Conservation (phyloP, 2,113 vertebrate species). For the Crotalus helleri region DNA sequence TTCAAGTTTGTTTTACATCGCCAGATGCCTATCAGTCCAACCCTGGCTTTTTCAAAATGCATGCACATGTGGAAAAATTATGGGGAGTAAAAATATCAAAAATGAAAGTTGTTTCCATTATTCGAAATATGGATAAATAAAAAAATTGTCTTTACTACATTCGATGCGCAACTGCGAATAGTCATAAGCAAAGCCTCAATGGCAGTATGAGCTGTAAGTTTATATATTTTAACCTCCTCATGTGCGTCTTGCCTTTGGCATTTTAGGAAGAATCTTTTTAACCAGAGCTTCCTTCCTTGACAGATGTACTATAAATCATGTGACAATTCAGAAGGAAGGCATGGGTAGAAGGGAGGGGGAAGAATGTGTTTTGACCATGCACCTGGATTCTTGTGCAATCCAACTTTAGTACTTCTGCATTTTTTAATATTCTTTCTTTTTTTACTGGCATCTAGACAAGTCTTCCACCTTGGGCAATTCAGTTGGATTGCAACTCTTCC, state of each 20-base stretch:
- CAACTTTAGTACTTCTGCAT: conserved; percentile 9
- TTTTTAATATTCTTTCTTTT: neutral
- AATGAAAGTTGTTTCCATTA: neutral
- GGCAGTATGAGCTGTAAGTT: neutral
- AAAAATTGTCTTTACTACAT: neutral
- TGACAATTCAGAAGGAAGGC: conserved; percentile 31
- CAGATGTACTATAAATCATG: conserved; percentile 27
- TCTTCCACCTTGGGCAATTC: conserved; percentile 1
- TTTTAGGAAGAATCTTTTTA: conserved; percentile 45
- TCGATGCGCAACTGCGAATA: neutral
- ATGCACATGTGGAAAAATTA: neutral
- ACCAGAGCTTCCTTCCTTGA: conserved; percentile 26
- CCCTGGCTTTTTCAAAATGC: neutral
- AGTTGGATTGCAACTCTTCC: neutral
- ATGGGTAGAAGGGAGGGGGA: neutral
- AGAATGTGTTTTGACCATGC: conserved; percentile 6
- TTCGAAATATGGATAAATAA: neutral
- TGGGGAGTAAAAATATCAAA: neutral
- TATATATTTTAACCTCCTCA: neutral
- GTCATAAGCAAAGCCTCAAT: neutral
- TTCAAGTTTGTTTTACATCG: neutral
- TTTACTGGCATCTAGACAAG: conserved; percentile 16
- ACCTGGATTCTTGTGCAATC: conserved; percentile 39
- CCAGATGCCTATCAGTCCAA: neutral
- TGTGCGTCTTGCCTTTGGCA: neutral